Conservation (phyloP, 2,113 vertebrate genomes). For the Aleadryas rufinucha region DNA sequence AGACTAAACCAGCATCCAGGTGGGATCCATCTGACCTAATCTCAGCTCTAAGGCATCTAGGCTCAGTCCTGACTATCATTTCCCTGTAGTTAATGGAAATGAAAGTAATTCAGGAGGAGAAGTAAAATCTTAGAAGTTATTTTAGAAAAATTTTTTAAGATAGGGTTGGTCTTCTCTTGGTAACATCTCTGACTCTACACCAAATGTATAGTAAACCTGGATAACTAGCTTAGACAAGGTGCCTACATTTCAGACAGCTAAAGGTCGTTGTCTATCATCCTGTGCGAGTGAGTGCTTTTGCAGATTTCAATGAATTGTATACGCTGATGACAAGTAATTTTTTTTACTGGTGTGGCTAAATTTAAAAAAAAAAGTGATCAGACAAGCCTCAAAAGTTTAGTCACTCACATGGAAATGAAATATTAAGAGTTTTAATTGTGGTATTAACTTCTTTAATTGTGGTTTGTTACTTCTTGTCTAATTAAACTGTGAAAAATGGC, state of each 20-base stretch:
- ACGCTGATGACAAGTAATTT: not conserved
- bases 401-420: not conserved
- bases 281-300: not conserved
- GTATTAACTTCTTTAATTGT: not conserved
- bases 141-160: not conserved
- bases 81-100: not conserved
- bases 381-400: not conserved
- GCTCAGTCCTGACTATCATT: not conserved
- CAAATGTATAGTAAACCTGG: not conserved
- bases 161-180: not conserved
- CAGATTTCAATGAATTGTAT: not conserved
- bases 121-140: not conserved
- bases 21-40: slow-evolving; percentile 23
- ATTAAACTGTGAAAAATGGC: not conserved
- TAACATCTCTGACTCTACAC: not conserved
- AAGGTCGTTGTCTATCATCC: not conserved
- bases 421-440: not conserved
- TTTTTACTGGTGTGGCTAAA: not conserved
- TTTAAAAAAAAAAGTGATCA: not conserved
- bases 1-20: not conserved
- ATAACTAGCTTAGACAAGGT: not conserved
- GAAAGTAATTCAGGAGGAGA: not conserved
- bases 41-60: not conserved
- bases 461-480: not conserved
- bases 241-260: not conserved